Percentiles rank a stretch among this genome's conserved stretches.
phyloP scores from a whole-genome alignment of 1,140 invertebrate species.

The Hypothenemus hampei region DNA sequence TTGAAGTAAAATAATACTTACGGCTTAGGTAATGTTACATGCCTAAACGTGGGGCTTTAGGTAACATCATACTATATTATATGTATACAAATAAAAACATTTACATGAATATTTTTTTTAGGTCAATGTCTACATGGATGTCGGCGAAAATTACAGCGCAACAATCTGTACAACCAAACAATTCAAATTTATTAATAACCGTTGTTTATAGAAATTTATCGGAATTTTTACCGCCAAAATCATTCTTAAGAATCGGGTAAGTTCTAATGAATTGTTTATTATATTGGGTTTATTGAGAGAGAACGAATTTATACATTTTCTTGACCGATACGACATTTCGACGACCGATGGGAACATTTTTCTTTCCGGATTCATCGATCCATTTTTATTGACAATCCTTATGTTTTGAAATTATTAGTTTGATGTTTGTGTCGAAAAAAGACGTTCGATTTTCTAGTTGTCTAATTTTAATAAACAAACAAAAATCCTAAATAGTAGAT shows the following conservation, averaged over 20 bases:
- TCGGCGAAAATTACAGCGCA: background rate
- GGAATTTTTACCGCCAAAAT: background rate
- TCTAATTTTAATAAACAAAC: too few species aligned
- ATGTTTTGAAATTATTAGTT: too few species aligned
- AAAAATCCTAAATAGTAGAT: too few species aligned
- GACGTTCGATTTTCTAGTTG: too few species aligned
- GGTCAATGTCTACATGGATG: background rate
- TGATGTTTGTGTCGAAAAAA: too few species aligned
- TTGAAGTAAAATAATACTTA: background rate
- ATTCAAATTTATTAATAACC: background rate
- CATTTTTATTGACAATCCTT: too few species aligned
- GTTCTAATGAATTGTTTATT: too few species aligned
- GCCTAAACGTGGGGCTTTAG: background rate
- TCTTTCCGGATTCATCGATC: too few species aligned
- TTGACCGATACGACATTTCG: too few species aligned
- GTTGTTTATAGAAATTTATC: background rate
- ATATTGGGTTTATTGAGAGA: too few species aligned
- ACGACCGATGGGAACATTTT: too few species aligned
- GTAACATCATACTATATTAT: background rate
- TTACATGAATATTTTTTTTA: background rate
- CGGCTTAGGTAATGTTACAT: background rate
- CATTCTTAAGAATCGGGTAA: background rate
- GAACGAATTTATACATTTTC: too few species aligned
- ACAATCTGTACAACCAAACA: background rate
- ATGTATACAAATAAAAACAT: background rate